These are phyloP conservation scores for Mustela nigripes DNA, from an alignment of 2,113 vertebrate species.

Conservation along the genomic window DNA sequence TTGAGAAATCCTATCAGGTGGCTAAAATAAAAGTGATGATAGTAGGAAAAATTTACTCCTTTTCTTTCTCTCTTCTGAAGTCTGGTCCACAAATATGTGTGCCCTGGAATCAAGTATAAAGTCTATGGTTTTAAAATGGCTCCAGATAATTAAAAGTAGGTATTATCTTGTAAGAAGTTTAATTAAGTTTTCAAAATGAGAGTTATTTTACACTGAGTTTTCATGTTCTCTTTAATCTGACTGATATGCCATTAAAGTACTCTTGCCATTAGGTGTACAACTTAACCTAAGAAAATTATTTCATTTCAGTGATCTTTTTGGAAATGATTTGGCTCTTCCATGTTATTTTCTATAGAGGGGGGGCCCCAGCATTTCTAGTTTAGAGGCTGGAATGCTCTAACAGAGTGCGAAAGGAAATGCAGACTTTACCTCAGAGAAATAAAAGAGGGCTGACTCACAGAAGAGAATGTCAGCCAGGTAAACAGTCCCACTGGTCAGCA, in stretches of 20 bases:
- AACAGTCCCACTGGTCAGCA: slow-evolving; percentile 98
- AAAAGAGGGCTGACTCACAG: slow-evolving; percentile 99
- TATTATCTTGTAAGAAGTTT: background rate
- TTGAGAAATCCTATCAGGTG: slow-evolving; percentile 11
- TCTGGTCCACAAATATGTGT: slow-evolving; percentile 2
- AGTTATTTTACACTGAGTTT: slow-evolving; percentile 56
- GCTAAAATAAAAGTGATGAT: slow-evolving; percentile 19
- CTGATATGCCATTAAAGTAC: background rate
- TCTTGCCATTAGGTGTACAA: slow-evolving; percentile 1
- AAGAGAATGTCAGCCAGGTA: slow-evolving; percentile 99
- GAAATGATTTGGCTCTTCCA: background rate
- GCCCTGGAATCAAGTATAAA: background rate
- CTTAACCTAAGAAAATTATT: background rate
- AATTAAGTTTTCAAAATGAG: slow-evolving; percentile 26
- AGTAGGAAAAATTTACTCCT: background rate
- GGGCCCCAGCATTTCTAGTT: slow-evolving; percentile 29
- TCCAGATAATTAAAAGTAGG: slow-evolving; percentile 35
- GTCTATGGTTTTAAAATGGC: slow-evolving; percentile 6
- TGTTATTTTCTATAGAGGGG: background rate
- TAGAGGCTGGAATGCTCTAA: slow-evolving; percentile 56
- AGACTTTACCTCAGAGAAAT: slow-evolving; percentile 98
- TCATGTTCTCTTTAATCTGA: slow-evolving; percentile 23
- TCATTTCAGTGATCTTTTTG: slow-evolving; percentile 20
- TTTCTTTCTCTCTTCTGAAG: slow-evolving; percentile 46
- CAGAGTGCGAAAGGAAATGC: slow-evolving; percentile 74